Base-by-base conservation (phyloP, 2,113 vertebrate genomes). In the Tenebrosternarchus preto region DNA sequence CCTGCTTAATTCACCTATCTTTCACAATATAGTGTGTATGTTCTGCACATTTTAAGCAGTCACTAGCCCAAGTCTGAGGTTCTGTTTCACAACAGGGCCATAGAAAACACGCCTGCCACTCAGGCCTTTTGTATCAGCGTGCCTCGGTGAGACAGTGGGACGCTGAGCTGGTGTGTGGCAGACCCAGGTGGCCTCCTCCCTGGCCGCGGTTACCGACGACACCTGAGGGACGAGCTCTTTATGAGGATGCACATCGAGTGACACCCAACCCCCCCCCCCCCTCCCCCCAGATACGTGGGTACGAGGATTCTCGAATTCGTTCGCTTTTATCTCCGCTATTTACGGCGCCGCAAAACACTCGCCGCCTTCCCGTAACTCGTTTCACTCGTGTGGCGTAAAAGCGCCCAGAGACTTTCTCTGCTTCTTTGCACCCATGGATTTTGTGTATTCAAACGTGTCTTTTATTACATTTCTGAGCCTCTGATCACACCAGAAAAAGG, bases 221-320 rank as follows among this genome's bases (percentile, higher is more conserved):
- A 78, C 66, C 69, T 27, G 85, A 82, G 88, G 89, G 88, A 90
- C 88, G 84, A 90, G 88, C 75, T 87, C 91, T 90, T 90, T 90
- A 89, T 84, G 86, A 84, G 85, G 63, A 56, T 36, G 84, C 82
- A 89, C 90, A 87, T 89, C 84, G 82, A 86, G 73, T 55, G 82
- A 27, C 59, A 80, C 85, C 80, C n/a, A n/a, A n/a, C n/a, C n/a
- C n/a, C n/a, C n/a, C n/a, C n/a, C n/a, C n/a, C n/a, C n/a, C n/a
- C n/a, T n/a, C n/a, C 84, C 80, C 86, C 88, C 80, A 87, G 82
- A 64, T 85, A 80, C 63, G 69, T 71, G 80, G 22, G 72, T n/a
- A 36, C 66, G 24, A 66, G 43, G 60, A 27, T 60, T 53, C 31
- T 56, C 60, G 22, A 43, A 56, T 59, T 73, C 66, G 46, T 46